These are phyloP conservation scores for Patella ulyssiponensis DNA, from an alignment of 2,888 invertebrate genomes.

Conservation along the genomic window DNA sequence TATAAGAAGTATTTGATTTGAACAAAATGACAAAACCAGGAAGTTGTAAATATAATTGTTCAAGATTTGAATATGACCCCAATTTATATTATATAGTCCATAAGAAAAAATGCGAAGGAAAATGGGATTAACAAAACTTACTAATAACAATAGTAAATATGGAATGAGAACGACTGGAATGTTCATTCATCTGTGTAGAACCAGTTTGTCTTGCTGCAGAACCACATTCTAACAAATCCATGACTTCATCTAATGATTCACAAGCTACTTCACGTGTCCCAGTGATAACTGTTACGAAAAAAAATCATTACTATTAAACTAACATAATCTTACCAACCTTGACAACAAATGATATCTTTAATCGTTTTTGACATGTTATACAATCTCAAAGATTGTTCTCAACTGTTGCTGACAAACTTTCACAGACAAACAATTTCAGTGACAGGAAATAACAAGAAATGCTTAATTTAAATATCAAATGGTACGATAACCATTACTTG, in stretches of 20 bases:
- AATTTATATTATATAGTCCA: no score
- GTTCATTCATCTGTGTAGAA: constrained; percentile 73
- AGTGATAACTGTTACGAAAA: constrained; percentile 62
- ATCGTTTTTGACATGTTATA: no score
- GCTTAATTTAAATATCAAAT: no score
- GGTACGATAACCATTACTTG: constrained; percentile 23
- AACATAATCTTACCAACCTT: no score
- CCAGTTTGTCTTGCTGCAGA: constrained; percentile 71
- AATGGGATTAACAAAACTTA: constrained; percentile 39
- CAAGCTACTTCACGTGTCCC: constrained; percentile 69
- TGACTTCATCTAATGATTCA: constrained; percentile 68
- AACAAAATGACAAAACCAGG: not conserved
- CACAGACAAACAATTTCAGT: no score
- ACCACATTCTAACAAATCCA: constrained; percentile 69
- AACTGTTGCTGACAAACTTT: no score
- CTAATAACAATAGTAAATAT: constrained; percentile 71
- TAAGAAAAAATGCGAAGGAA: no score
- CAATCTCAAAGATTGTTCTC: no score
- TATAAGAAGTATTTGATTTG: no score
- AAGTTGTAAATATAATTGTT: not conserved
- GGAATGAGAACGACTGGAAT: constrained; percentile 72
- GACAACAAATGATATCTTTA: no score
- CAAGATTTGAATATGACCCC: not conserved
- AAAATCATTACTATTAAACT: not conserved
- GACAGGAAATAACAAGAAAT: no score